Evolutionary conservation across 2,888 invertebrate genomes (phyloP).

Genomic region (Mesochorus sp.): DNA sequence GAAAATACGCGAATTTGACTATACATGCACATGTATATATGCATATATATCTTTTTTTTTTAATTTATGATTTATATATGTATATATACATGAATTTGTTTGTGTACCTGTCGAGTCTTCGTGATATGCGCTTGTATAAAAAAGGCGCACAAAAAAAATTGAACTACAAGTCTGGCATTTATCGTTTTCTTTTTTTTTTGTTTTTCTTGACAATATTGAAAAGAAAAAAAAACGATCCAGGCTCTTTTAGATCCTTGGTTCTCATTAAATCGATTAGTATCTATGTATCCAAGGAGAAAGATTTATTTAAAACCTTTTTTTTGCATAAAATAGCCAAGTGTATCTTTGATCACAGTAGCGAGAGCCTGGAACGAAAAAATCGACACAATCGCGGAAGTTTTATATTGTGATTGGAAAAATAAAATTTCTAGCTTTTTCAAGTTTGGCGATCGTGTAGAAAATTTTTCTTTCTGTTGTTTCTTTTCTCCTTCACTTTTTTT

Average conservation of each 20-base stretch:
- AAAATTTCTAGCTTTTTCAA: constrained; percentile 81
- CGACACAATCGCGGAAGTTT: constrained; percentile 61
- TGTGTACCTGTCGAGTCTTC: constrained; percentile 39
- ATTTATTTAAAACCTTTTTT: too few relatives aligned
- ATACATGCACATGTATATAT: too few relatives aligned
- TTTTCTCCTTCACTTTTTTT: constrained; percentile 52
- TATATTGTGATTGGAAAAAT: constrained; percentile 41
- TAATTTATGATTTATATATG: neutral
- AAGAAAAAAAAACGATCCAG: neutral
- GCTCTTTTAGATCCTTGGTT: neutral
- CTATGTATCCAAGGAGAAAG: too few relatives aligned
- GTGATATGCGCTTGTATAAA: constrained; percentile 31
- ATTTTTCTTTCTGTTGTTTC: constrained; percentile 58
- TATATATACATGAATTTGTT: too few relatives aligned
- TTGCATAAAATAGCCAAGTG: too few relatives aligned
- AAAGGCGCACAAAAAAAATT: neutral
- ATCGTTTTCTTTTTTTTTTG: neutral
- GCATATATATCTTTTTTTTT: too few relatives aligned
- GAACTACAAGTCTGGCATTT: constrained; percentile 36
- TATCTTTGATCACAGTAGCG: too few relatives aligned
- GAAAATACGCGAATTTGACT: too few relatives aligned
- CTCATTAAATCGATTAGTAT: too few relatives aligned
- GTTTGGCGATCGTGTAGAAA: constrained; percentile 73
- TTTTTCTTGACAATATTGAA: neutral
- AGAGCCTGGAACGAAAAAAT: constrained; percentile 63